Percentiles rank a stretch among this genome's conserved stretches.
These are phyloP conservation scores for Plotosus lineatus DNA, from an alignment of 2,113 vertebrate genomes.

Conservation along the genomic window DNA sequence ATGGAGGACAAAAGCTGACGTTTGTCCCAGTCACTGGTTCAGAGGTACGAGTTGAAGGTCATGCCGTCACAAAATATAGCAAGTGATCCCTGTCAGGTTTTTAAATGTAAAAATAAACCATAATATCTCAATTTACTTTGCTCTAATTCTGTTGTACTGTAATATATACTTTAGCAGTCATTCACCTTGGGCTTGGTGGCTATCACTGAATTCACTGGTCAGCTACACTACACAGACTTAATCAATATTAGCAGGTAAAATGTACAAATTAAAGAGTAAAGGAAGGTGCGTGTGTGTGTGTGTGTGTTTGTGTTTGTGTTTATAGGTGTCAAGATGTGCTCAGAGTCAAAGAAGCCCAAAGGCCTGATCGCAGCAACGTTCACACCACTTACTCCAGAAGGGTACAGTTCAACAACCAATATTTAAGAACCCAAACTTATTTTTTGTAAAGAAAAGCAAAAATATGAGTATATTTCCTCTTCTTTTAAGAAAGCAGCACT, in stretches of 20 bases:
- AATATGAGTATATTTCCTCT: background rate
- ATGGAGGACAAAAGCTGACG: too few species aligned
- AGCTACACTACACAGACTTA: background rate
- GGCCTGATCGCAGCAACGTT: constrained; percentile 90
- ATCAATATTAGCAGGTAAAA: background rate
- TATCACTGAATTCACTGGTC: background rate
- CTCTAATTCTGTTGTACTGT: too few species aligned
- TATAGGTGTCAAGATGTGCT: constrained; percentile 65
- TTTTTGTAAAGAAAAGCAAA: background rate
- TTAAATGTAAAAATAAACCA: too few species aligned
- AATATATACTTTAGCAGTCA: too few species aligned
- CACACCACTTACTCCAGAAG: constrained; percentile 83
- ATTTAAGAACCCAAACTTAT: background rate
- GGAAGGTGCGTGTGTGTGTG: background rate
- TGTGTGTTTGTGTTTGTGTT: background rate
- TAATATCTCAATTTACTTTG: too few species aligned
- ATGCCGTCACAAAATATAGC: too few species aligned
- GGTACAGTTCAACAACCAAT: constrained; percentile 69
- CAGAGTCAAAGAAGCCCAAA: constrained; percentile 66
- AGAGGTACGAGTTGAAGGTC: too few species aligned
- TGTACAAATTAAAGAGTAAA: background rate
- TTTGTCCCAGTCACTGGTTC: too few species aligned
- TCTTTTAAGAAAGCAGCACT: too few species aligned
- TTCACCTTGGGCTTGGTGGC: too few species aligned
- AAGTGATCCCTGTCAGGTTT: too few species aligned